These are phyloP conservation scores for Ochropacha duplaris DNA, from an alignment of 2,888 invertebrate species.

Conservation along the genomic window DNA sequence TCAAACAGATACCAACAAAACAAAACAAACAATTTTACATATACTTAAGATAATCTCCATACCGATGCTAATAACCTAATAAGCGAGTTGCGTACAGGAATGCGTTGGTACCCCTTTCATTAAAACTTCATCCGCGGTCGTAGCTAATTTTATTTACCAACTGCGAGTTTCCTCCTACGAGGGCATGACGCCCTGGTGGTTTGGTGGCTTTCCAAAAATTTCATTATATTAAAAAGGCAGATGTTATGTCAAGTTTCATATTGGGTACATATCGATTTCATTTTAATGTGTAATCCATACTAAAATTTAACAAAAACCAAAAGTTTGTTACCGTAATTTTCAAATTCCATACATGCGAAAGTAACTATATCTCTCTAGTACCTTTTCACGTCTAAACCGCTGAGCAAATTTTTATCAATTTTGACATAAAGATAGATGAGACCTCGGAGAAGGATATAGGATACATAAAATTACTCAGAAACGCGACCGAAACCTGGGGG, in stretches of 20 bases:
- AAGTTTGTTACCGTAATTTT: neutral
- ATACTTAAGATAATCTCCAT: neutral
- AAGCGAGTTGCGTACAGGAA: constrained; percentile 1
- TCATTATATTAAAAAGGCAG: neutral
- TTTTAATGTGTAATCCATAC: too few species aligned
- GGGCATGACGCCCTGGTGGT: neutral
- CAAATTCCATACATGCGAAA: too few species aligned
- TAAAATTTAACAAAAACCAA: neutral
- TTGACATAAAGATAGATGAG: too few species aligned
- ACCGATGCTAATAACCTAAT: neutral
- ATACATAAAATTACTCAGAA: too few species aligned
- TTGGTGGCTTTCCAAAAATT: neutral
- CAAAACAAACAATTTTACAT: neutral
- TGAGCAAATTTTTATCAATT: too few species aligned
- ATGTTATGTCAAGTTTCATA: neutral
- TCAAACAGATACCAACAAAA: neutral
- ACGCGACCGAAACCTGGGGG: too few species aligned
- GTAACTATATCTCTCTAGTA: too few species aligned
- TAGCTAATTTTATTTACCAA: constrained; percentile 15
- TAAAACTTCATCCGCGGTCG: constrained; percentile 16
- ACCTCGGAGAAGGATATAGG: too few species aligned
- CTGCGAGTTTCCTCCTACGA: constrained; percentile 6
- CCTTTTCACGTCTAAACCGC: too few species aligned
- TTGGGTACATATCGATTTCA: neutral
- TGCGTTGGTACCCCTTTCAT: constrained; percentile 12